Conservation (phyloP, 30 jellyfish, hydroid and myxozoan species). For the Pelagia noctiluca region DNA sequence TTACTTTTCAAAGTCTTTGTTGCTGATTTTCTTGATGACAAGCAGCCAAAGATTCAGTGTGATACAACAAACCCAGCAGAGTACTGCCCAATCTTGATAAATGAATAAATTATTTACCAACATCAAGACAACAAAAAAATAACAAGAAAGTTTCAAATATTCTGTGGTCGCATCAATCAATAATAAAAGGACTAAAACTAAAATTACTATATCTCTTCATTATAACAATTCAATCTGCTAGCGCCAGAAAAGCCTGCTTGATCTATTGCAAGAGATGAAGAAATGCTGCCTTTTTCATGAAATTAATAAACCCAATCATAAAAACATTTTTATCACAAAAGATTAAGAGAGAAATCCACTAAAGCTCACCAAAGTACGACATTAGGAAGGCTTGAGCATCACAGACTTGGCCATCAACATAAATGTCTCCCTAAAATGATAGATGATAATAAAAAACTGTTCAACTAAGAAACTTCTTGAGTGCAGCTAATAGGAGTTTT, state of each 20-base stretch:
- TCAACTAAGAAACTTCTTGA: not conserved
- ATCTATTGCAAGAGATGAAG: no score
- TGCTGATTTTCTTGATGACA: conserved; percentile 48
- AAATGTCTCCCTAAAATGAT: conserved; percentile 76
- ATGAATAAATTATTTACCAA: no score
- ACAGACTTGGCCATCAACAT: conserved; percentile 73
- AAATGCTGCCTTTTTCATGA: no score
- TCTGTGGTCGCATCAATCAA: no score
- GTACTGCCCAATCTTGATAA: conserved; percentile 93
- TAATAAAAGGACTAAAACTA: no score
- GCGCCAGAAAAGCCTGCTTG: no score
- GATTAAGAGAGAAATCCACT: not conserved
- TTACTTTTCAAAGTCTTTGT: conserved; percentile 70
- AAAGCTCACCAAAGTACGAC: conserved; percentile 84
- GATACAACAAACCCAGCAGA: conserved; percentile 91
- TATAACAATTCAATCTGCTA: no score
- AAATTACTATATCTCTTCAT: no score
- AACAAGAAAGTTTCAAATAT: no score
- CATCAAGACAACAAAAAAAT: no score
- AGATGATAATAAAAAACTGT: not conserved
- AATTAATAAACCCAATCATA: no score
- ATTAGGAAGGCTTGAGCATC: conserved; percentile 91
- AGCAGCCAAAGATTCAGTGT: conserved; percentile 78
- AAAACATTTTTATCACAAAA: not conserved
- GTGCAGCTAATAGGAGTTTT: no score